Evolutionary conservation across 2,888 invertebrate genomes (phyloP), one percentile per base, ranked within the genome.

Genomic region (Flexamia atlantica): DNA sequence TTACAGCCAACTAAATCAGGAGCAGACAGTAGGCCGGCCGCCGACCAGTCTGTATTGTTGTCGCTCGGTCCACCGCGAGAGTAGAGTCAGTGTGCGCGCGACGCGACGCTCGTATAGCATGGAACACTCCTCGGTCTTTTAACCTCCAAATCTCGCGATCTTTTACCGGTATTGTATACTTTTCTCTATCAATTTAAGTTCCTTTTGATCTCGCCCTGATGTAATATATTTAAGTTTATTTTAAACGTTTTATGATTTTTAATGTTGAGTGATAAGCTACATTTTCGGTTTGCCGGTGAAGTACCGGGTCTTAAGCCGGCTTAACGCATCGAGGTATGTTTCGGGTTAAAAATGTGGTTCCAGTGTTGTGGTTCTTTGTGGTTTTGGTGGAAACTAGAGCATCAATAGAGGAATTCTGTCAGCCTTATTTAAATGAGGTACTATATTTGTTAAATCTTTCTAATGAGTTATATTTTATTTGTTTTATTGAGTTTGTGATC

Each of bases 1-100:
- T n/a, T n/a, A n/a, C n/a, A n/a, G 9, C 20, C 57, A 57, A 57
- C 57, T 57, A 20, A 4, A 57, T 57, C 23, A 23, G 23, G 57
- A 57, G 23, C 57, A 3, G 12, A 3, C 23, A 57, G 57, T 23
- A 57, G 23, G 9, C 46, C 14, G 2, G 23, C 23, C 57, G 20
- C 57, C 9, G 23, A n/a, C n/a, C 57, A 46, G 46, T 46, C 46
- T 46, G 5, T 23, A 57, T 57, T 57, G 57, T 57, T 23, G 57
- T 1, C 23, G 23, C 57, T 4, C 36, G 9, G 57, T 57, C 57
- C 23, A 57, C n/a, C n/a, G n/a, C n/a, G n/a, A n/a, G n/a, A n/a
- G n/a, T n/a, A n/a, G n/a, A n/a, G 57, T 23, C 57, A 57, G 57
- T 57, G 3, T 57, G 57, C 57, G 57, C 57, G 57, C 57, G 57